Base-by-base conservation (phyloP, 2,113 vertebrate genomes). In the Lichenostomus cassidix region DNA sequence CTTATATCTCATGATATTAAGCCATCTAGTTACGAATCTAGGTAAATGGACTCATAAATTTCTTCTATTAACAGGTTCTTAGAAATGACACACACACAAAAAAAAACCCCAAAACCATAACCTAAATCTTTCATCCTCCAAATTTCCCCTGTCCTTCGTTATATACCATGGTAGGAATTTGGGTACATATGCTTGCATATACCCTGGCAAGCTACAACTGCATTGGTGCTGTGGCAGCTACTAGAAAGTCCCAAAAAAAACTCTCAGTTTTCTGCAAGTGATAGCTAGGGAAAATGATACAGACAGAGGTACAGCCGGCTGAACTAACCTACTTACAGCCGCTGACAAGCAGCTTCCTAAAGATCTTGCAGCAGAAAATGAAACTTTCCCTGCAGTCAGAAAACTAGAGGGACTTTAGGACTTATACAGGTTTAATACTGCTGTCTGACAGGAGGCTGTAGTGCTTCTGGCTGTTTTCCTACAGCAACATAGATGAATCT, bases 271-370 rank as follows among this genome's bases (percentile, higher is more conserved):
- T n/a, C 56, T 33, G 27, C 35, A 75, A 78, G 56, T 33, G 41
- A 87, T 39, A 75, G 42, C 29, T 78, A 35, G 50, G 62, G 69
- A 75, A 91, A 92, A 78, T 2, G 4, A 82, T 56, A 67, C 24
- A 52, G 52, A 53, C 60, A 75, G 52, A 94, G 67, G 56, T 55
- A 91, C 52, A 92, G 28, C 39, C 5, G 4, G 41, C 47, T 59
- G 56, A 82, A 39, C 12, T 94, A 87, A 95, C 81, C 69, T 82
- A 71, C 84, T 91, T 81, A 84, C 3, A 91, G 77, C 29, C 65
- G 47, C 77, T 71, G 69, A 81, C 69, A 89, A 50, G 47, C 37
- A 87, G 69, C 60, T 78, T 84, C 60, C 81, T 75, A 67, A 81
- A 89, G 44, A 82, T 31, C 70, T 37, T 69, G 47, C 29, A 89